phyloP scores from a whole-genome alignment of 2,888 invertebrate species.

The Acleris cristana region DNA sequence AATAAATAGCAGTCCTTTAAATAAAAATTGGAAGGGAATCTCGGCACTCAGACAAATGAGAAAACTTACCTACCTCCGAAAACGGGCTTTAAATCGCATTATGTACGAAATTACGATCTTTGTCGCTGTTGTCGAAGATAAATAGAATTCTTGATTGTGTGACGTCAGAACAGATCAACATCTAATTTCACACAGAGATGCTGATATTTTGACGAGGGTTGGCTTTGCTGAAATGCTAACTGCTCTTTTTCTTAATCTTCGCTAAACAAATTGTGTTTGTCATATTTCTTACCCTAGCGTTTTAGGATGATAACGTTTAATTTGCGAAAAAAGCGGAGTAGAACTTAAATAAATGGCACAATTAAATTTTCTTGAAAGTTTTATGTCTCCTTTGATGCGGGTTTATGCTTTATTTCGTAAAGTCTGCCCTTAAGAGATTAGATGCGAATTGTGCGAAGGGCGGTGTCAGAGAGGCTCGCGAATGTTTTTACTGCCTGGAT shows the following conservation, averaged over 20 bases:
- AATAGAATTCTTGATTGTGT: constrained; percentile 35
- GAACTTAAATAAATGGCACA: constrained; percentile 30
- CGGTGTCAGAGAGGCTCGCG: constrained; percentile 28
- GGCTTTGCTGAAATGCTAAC: constrained; percentile 4
- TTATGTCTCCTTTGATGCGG: constrained; percentile 27
- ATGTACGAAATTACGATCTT: constrained; percentile 43
- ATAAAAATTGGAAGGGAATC: constrained; percentile 45
- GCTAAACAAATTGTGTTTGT: constrained; percentile 28
- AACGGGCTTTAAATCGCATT: constrained; percentile 42
- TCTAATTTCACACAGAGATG: constrained; percentile 33
- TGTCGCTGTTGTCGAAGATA: constrained; percentile 33
- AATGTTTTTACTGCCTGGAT: constrained; percentile 32
- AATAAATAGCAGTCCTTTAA: constrained; percentile 44
- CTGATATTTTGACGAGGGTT: constrained; percentile 29
- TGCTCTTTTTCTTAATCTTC: constrained; percentile 32
- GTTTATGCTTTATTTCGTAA: constrained; percentile 32
- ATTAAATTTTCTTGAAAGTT: constrained; percentile 33
- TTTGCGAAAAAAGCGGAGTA: constrained; percentile 19
- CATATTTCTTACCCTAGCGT: constrained; percentile 20
- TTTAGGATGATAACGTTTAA: constrained; percentile 24
- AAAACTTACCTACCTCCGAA: constrained; percentile 42
- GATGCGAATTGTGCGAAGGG: constrained; percentile 28
- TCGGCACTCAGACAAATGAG: constrained; percentile 45
- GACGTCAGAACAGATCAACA: constrained; percentile 28
- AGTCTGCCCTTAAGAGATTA: constrained; percentile 37